These are phyloP conservation scores for Aspidiotus destructor DNA, from an alignment of 2,888 invertebrate species.

Conservation along the genomic window DNA sequence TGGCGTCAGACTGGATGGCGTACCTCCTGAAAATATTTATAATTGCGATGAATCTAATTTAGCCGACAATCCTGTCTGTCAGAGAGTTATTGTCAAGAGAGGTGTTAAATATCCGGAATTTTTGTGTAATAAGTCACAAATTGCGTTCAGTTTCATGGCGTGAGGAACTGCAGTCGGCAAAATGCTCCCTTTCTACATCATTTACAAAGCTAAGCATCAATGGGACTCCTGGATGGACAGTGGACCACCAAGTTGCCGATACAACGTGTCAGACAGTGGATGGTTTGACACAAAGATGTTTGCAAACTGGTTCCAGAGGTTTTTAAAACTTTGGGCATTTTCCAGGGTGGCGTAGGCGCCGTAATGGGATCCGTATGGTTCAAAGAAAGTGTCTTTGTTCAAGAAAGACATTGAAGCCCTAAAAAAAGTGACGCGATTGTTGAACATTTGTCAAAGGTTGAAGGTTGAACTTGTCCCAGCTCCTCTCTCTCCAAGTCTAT, in stretches of 20 bases:
- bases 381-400: too few relatives aligned
- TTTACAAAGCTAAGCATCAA: not conserved
- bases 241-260: not conserved
- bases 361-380: too few relatives aligned
- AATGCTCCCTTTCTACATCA: constrained; percentile 6
- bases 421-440: too few relatives aligned
- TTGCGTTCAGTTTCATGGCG: constrained; percentile 24
- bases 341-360: too few relatives aligned
- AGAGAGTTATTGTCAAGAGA: constrained; percentile 24
- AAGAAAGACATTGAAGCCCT: too few relatives aligned
- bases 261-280: not conserved
- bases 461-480: too few relatives aligned
- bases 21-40: not conserved
- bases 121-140: constrained; percentile 21
- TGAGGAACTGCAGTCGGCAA: constrained; percentile 18
- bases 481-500: too few relatives aligned
- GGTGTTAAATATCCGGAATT: constrained; percentile 28
- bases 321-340: too few relatives aligned
- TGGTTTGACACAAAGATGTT: not conserved
- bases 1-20: not conserved
- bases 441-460: too few relatives aligned
- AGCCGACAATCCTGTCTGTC: constrained; percentile 10
- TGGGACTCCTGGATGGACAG: not conserved
- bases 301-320: not conserved
- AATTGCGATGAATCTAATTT: constrained; percentile 31